A percentile compares a stretch with the other conserved stretches of the same genome.
These are phyloP conservation scores for Etia nguti DNA, from an alignment of 2,113 vertebrate species.

Conservation along the genomic window DNA sequence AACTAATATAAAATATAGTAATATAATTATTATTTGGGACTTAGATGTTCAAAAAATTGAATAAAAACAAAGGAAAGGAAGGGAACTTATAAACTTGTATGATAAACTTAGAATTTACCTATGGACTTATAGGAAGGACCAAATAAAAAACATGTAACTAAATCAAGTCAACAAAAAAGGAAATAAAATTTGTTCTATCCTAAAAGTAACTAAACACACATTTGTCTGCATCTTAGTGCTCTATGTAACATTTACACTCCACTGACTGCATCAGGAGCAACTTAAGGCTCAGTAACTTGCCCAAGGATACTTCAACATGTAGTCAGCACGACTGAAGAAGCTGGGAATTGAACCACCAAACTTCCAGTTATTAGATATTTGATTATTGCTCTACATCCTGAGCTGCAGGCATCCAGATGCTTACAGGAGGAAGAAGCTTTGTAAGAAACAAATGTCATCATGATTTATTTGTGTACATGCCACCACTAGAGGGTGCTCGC, in stretches of 20 bases:
- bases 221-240: background rate
- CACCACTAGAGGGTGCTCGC: background rate
- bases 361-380: background rate
- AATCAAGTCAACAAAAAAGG: background rate
- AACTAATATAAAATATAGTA: background rate
- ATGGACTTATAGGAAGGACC: background rate
- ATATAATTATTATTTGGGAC: background rate
- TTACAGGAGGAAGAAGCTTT: background rate
- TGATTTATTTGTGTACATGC: background rate
- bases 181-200: background rate
- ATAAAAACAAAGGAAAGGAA: background rate
- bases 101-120: background rate
- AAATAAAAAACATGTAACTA: background rate
- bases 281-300: background rate
- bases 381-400: background rate
- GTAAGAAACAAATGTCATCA: background rate
- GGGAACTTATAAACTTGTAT: background rate
- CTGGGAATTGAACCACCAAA: background rate
- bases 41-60: background rate
- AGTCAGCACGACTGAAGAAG: background rate
- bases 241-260: background rate
- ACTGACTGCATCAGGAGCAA: background rate
- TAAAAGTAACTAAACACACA: background rate
- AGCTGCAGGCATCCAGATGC: background rate
- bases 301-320: background rate